These are phyloP conservation scores for Pandemis corylana DNA, from an alignment of 2,888 invertebrate genomes.

Conservation along the genomic window DNA sequence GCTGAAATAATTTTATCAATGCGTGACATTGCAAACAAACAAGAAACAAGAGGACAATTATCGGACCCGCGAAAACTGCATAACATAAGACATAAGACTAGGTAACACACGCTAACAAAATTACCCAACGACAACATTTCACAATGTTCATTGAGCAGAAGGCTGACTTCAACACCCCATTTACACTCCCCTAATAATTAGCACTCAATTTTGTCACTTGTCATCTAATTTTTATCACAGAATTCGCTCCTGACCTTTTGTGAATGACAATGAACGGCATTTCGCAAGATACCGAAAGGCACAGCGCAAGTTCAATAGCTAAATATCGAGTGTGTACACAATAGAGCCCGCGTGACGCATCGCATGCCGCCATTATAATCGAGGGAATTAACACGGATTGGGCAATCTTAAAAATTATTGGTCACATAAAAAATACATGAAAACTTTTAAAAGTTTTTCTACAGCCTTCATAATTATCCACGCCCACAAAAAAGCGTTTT, in stretches of 20 bases:
- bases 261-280: slow-evolving; percentile 59
- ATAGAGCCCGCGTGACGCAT: slow-evolving; percentile 5
- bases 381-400: slow-evolving; percentile 29
- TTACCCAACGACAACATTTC: slow-evolving; percentile 70
- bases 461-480: slow-evolving; percentile 43
- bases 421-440: slow-evolving; percentile 28
- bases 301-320: slow-evolving; percentile 72
- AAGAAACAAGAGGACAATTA: slow-evolving; percentile 69
- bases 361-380: slow-evolving; percentile 7
- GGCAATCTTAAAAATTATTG: slow-evolving; percentile 44
- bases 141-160: slow-evolving; percentile 68
- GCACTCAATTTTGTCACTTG: slow-evolving; percentile 61
- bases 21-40: slow-evolving; percentile 61
- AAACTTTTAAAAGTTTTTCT: slow-evolving; percentile 35
- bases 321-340: slow-evolving; percentile 45
- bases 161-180: slow-evolving; percentile 74
- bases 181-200: slow-evolving; percentile 65
- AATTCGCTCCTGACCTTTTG: slow-evolving; percentile 64
- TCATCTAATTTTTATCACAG: slow-evolving; percentile 67
- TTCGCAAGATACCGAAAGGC: slow-evolving; percentile 58
- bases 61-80: slow-evolving; percentile 63
- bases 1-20: slow-evolving; percentile 61
- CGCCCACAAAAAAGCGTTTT: slow-evolving; percentile 45
- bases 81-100: slow-evolving; percentile 70
- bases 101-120: slow-evolving; percentile 72